A percentile compares a stretch with the other conserved stretches of the same genome.
Conservation (phyloP, 2,797 vertebrate species). For the Neostethus bicornis region DNA sequence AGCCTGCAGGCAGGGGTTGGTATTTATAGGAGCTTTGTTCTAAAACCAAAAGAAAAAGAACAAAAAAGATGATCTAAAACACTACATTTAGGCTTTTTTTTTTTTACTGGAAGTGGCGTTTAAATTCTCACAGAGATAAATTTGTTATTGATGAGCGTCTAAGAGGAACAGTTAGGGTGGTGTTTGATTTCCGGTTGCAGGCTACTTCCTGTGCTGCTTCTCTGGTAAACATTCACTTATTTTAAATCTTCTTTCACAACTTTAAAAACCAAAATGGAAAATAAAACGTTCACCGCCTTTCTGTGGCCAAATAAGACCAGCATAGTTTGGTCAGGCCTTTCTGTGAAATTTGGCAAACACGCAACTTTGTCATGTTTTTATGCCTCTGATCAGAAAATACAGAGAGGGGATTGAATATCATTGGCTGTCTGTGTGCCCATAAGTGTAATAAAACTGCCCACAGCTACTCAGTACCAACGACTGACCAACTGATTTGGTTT, state of each 20-base stretch:
- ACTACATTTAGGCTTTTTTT: no score
- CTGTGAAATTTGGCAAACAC: no score
- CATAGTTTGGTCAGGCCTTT: no score
- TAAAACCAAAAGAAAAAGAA: neutral
- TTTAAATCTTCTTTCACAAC: neutral
- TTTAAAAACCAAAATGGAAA: no score
- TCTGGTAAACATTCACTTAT: slow-evolving; percentile 21
- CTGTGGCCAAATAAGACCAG: no score
- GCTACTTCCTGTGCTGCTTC: slow-evolving; percentile 57
- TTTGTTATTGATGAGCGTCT: slow-evolving; percentile 7
- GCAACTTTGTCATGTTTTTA: no score
- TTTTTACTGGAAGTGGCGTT: neutral
- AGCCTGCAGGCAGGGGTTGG: slow-evolving; percentile 5
- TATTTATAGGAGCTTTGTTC: neutral
- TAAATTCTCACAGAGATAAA: slow-evolving; percentile 7
- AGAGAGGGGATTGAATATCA: no score
- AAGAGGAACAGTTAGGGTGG: neutral
- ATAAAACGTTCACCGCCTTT: neutral
- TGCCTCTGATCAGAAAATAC: no score
- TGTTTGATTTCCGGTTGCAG: slow-evolving; percentile 1
- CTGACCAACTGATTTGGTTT: no score
- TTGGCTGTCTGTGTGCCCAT: no score
- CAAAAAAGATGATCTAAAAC: neutral
- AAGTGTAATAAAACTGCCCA: no score
- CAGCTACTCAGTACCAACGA: no score